These are phyloP conservation scores for Fregetta grallaria DNA, from an alignment of 2,113 vertebrate genomes.

Conservation along the genomic window DNA sequence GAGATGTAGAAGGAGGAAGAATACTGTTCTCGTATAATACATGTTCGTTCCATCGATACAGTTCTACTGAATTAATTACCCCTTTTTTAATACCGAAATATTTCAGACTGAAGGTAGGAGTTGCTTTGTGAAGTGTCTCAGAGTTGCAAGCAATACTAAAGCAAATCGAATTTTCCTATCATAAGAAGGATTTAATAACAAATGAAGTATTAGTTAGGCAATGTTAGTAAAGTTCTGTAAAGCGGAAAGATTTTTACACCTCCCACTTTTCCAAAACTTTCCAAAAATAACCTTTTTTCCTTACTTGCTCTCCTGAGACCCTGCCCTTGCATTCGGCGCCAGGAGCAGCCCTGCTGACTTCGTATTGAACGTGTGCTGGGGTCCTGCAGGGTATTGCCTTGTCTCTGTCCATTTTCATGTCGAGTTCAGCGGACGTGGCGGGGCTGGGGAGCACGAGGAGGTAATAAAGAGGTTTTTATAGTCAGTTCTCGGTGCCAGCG, in stretches of 20 bases:
- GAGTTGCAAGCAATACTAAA: neutral
- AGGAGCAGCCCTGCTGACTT: neutral
- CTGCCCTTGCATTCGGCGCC: neutral
- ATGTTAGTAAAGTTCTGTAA: neutral
- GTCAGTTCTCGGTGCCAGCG: neutral
- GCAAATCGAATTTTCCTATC: neutral
- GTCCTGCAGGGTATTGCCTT: neutral
- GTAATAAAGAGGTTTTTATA: neutral
- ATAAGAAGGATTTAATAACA: neutral
- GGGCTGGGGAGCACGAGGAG: neutral
- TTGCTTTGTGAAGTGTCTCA: neutral
- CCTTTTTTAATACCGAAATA: neutral
- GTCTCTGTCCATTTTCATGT: neutral
- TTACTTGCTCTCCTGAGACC: neutral
- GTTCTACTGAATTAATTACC: neutral
- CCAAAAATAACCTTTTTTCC: neutral
- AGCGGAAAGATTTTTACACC: neutral
- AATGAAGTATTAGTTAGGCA: neutral
- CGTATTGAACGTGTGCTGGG: accelerated
- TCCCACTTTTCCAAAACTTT: neutral
- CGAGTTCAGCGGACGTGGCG: neutral
- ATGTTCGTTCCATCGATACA: neutral
- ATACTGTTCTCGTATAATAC: neutral
- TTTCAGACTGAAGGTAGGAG: neutral
- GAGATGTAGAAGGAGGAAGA: neutral